A percentile compares a stretch with the other conserved stretches of the same genome.
Evolutionary conservation across 2,797 vertebrate species (phyloP).

Genomic region (Coregonus sp.): DNA sequence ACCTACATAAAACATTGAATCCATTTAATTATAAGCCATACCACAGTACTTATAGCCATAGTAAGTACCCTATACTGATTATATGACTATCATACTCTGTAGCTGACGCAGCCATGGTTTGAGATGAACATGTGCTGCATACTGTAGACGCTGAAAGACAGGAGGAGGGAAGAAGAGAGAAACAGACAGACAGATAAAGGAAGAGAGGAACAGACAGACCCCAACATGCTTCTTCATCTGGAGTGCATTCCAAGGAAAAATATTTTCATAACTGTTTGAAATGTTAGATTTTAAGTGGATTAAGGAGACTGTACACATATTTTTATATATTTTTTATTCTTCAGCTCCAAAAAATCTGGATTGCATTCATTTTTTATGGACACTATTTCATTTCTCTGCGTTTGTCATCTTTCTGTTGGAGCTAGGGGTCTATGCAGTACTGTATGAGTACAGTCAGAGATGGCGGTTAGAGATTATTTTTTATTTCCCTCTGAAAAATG

Average conservation of each 20-base stretch:
- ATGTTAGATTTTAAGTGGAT: constrained; percentile 73
- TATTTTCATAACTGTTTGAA: constrained; percentile 77
- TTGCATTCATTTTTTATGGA: constrained; percentile 57
- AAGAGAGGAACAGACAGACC: constrained; percentile 37
- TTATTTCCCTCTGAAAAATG: constrained; percentile 47
- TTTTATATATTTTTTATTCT: constrained; percentile 20
- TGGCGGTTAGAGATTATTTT: not conserved
- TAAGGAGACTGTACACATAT: constrained; percentile 59
- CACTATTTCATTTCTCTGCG: constrained; percentile 54
- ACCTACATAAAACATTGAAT: constrained; percentile 7
- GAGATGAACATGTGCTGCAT: not conserved
- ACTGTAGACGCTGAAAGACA: constrained; percentile 2
- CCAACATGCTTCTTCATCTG: constrained; percentile 64
- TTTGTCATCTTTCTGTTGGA: constrained; percentile 60
- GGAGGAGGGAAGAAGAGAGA: not conserved
- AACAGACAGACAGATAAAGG: not conserved
- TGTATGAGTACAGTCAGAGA: constrained; percentile 34
- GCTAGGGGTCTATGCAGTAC: constrained; percentile 21
- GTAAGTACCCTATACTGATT: not conserved
- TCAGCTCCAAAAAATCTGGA: constrained; percentile 66
- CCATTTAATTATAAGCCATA: constrained; percentile 5
- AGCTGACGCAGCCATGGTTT: not conserved
- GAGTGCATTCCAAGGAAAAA: constrained; percentile 70
- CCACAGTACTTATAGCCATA: constrained; percentile 22
- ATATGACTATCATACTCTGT: not conserved